Evolutionary conservation across 2,888 invertebrate species (phyloP).

Genomic region (Megaustenia siamemsis): DNA sequence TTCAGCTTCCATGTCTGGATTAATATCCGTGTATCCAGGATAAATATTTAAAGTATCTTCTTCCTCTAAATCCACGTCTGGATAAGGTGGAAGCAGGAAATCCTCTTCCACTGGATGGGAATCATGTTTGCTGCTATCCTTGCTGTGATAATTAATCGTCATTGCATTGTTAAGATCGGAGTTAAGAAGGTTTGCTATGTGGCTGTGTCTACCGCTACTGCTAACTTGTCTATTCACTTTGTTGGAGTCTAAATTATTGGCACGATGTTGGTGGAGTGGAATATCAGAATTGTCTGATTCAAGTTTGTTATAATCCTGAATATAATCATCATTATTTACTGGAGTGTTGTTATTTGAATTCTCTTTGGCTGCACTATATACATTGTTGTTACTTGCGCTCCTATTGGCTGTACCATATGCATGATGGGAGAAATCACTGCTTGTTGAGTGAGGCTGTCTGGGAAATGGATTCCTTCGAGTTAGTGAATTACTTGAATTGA

Average conservation of each 20-base stretch:
- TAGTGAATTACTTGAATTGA: conserved; percentile 14
- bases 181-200: neutral
- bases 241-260: neutral
- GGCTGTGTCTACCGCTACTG: neutral
- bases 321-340: neutral
- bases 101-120: conserved; percentile 54
- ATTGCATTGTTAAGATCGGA: neutral
- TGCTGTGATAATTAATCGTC: neutral
- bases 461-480: conserved; percentile 45
- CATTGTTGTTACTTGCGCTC: conserved; percentile 37
- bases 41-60: conserved; percentile 32
- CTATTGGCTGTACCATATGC: conserved; percentile 19
- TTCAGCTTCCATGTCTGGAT: conserved; percentile 22
- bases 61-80: conserved; percentile 39
- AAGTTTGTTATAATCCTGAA: neutral
- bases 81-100: conserved; percentile 57
- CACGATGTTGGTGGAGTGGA: neutral
- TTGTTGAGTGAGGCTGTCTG: neutral
- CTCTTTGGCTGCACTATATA: no score
- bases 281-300: neutral
- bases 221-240: neutral
- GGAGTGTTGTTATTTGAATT: conserved; percentile 17
- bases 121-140: conserved; percentile 2
- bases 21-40: conserved; percentile 41
- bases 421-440: conserved; percentile 45